Percentiles rank a stretch among this genome's conserved stretches.
Conservation (phyloP, 1,140 invertebrate species). For the Adoxophyes honmai region DNA sequence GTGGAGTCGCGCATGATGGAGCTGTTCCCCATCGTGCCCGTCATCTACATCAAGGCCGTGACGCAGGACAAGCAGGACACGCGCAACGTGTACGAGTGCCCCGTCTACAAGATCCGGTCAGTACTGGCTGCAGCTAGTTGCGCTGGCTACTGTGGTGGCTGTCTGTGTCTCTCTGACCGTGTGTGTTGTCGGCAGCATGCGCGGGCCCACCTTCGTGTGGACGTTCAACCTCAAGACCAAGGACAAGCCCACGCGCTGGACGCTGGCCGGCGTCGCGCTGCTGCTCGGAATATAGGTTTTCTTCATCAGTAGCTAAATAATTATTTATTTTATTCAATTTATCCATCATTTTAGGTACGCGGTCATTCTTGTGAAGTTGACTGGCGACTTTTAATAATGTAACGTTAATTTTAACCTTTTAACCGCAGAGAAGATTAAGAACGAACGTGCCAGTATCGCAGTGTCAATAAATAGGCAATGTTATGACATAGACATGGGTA, state of each 20-base stretch:
- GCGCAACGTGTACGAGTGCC: constrained; percentile 93
- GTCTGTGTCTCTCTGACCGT: too few species aligned
- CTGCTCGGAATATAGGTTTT: constrained; percentile 83
- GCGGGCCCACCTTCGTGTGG: constrained; percentile 96
- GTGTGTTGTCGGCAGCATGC: constrained; percentile 63
- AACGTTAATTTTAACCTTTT: too few species aligned
- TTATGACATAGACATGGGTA: too few species aligned
- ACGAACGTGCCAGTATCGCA: too few species aligned
- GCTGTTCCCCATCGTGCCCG: constrained; percentile 92
- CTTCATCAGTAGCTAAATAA: too few species aligned
- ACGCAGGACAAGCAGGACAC: constrained; percentile 93
- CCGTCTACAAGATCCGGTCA: constrained; percentile 93
- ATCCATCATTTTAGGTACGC: too few species aligned
- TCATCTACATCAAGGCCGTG: constrained; percentile 92
- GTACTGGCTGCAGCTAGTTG: constrained; percentile 17
- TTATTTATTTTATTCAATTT: too few species aligned
- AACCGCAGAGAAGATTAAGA: too few species aligned
- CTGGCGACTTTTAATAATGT: too few species aligned
- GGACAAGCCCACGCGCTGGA: constrained; percentile 94
- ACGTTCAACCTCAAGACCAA: constrained; percentile 96
- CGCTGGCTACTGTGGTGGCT: too few species aligned
- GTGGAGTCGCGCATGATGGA: constrained; percentile 92
- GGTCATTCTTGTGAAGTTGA: too few species aligned
- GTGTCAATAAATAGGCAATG: too few species aligned
- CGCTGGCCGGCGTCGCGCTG: constrained; percentile 93